phyloP scores from a whole-genome alignment of 2,113 vertebrate genomes.

The Festucalex cinctus region DNA sequence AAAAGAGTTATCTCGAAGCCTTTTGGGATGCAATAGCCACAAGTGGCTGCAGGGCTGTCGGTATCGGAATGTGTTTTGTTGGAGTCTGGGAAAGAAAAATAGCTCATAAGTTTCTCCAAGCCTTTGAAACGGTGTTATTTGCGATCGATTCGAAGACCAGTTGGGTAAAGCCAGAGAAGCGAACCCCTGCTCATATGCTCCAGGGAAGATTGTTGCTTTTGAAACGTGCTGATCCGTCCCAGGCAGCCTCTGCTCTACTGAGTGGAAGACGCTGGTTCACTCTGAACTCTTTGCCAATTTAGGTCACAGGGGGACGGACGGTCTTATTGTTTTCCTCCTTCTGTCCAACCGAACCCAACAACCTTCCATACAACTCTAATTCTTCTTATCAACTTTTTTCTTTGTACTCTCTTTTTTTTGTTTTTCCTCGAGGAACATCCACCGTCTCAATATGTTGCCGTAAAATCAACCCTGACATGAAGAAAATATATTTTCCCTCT shows the following conservation, averaged over 20 bases:
- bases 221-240: conserved; percentile 59
- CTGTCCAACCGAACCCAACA: neutral
- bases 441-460: conserved; percentile 20
- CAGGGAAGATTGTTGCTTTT: conserved; percentile 52
- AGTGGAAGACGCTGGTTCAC: conserved; percentile 55
- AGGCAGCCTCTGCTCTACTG: conserved; percentile 54
- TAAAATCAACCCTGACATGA: conserved; percentile 36
- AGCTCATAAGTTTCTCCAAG: conserved; percentile 47
- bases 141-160: conserved; percentile 61
- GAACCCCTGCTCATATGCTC: conserved; percentile 53
- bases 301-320: conserved; percentile 41
- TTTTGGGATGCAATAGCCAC: conserved; percentile 50
- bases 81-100: conserved; percentile 45
- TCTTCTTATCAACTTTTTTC: conserved; percentile 21
- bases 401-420: conserved; percentile 20
- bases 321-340: conserved; percentile 25
- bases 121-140: conserved; percentile 64
- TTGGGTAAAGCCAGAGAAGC: conserved; percentile 50
- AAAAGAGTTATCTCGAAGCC: conserved; percentile 51
- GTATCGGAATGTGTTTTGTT: conserved; percentile 52
- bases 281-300: conserved; percentile 62
- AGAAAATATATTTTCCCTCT: conserved; percentile 35
- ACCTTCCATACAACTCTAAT: neutral
- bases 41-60: conserved; percentile 63
- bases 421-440: conserved; percentile 9